These are phyloP conservation scores for Anastrepha obliqua DNA, from an alignment of 1,140 invertebrate species.

Conservation along the genomic window DNA sequence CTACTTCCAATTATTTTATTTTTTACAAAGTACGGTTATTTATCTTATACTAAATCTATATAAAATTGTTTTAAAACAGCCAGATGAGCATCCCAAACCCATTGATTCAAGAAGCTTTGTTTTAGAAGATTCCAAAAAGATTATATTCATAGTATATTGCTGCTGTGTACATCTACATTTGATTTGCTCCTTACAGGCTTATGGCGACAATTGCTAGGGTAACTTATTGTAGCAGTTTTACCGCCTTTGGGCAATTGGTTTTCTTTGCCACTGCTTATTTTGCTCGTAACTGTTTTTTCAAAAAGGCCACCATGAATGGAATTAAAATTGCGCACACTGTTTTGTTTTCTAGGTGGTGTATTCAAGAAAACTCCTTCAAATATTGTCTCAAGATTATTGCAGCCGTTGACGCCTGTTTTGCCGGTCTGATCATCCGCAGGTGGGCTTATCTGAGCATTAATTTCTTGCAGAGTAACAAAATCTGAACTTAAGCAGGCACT, in stretches of 20 bases:
- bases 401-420: slow-evolving; percentile 54
- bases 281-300: slow-evolving; percentile 59
- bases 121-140: not conserved
- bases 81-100: not conserved
- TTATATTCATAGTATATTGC: not conserved
- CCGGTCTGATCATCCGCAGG: slow-evolving; percentile 61
- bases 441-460: slow-evolving; percentile 71
- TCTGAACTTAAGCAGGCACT: slow-evolving; percentile 62
- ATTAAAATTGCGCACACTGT: not conserved
- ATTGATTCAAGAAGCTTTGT: not conserved
- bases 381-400: slow-evolving; percentile 69
- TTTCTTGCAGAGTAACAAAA: slow-evolving; percentile 69
- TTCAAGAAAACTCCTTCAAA: slow-evolving; percentile 71
- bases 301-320: slow-evolving; percentile 60
- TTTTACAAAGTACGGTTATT: not conserved
- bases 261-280: slow-evolving; percentile 44
- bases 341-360: slow-evolving; percentile 62
- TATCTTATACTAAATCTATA: not conserved
- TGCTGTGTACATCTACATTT: not conserved
- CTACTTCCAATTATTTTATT: not conserved
- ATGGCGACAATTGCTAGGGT: not conserved
- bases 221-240: not conserved
- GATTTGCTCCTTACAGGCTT: not conserved
- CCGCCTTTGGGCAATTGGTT: slow-evolving; percentile 21
- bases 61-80: not conserved